Base-by-base conservation (phyloP, 2,888 invertebrate genomes). In the Alcis repandata region DNA sequence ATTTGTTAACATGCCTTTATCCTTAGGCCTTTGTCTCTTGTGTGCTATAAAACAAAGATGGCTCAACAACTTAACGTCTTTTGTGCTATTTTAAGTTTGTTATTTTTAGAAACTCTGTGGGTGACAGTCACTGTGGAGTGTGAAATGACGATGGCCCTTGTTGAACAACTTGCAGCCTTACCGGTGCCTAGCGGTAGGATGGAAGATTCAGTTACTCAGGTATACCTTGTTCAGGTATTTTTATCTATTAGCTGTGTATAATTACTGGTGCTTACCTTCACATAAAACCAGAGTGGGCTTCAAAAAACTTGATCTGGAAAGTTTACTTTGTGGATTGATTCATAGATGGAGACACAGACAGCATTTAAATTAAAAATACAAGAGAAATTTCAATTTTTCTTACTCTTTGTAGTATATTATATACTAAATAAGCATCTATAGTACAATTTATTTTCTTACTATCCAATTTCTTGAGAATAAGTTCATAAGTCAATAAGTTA, bases 41-140 rank as follows among this genome's bases (percentile, higher is more conserved):
- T 57, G 36, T 48, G 1, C 10, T 15, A 13, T 15, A 27, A 27
- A 17, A 45, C 45, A 46, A 49, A 71, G 57, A 59, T 38, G 20
- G 41, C 17, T 46, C 27, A 43, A 48, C 8, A 48, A 27, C 53
- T 46, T 33, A 46, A 51, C 9, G 48, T 33, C 57, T 59, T n/a
- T 63, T 59, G 59, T 58, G 20, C 38, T 67, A 45, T 51, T 36
- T 32, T 53, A 17, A 48, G 48, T 46, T 46, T 66, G 62, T 60
- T 69, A 48, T 49, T 91, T 90, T 63, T 86, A 97, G 97, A 98
- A 88, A 95, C 96, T 62, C 95, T 98, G 82, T 97, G 96, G 96
- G 95, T 96, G 69, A 96, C 97, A 83, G 92, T 98, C 56, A 95
- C 95, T 49, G 98, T 98, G 40, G 97, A 96, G 70, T 97, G 97